Conservation (phyloP, 2,797 vertebrate genomes). For the Cirrhinus mrigala region DNA sequence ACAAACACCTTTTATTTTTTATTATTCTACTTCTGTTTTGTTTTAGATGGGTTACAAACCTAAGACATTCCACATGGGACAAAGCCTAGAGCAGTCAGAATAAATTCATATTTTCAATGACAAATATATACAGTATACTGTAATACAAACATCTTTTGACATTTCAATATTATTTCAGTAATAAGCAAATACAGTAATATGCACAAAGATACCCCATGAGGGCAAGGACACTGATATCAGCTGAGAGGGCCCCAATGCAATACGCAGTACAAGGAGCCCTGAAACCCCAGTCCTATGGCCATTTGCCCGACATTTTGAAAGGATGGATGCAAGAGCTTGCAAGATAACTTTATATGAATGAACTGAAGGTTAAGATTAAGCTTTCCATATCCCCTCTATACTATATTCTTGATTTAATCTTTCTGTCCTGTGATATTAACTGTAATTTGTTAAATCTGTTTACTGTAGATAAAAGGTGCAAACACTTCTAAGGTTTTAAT, state of each 20-base stretch:
- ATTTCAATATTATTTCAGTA: neutral
- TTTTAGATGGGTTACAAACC: neutral
- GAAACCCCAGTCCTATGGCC: neutral
- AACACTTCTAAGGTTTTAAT: neutral
- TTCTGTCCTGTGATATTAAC: neutral
- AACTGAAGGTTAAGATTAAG: neutral
- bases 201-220: neutral
- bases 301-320: neutral
- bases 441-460: neutral
- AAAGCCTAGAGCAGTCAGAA: neutral
- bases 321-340: neutral
- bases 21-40: neutral
- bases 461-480: neutral
- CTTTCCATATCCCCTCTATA: neutral
- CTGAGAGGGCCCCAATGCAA: neutral
- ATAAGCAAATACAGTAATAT: neutral
- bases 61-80: neutral
- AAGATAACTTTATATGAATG: neutral
- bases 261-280: neutral
- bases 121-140: neutral
- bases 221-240: neutral
- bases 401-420: neutral
- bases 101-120: neutral
- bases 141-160: neutral
- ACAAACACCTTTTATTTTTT: neutral